Percentiles rank a stretch among this genome's conserved stretches.
Evolutionary conservation across 2,797 vertebrate species (phyloP).

Genomic region (Sparidentex hasta): DNA sequence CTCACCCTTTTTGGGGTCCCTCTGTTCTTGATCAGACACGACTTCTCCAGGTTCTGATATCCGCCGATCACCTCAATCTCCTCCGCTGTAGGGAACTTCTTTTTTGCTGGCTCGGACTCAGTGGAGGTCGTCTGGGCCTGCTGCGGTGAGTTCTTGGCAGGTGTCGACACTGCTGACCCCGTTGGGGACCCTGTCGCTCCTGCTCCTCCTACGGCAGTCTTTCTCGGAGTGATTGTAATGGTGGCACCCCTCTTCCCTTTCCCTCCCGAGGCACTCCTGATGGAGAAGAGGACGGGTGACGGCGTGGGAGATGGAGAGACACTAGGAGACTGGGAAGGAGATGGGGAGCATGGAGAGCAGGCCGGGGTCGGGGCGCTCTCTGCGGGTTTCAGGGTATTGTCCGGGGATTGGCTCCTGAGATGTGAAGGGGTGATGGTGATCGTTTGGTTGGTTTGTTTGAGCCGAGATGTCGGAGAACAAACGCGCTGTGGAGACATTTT

Average conservation of each 20-base stretch:
- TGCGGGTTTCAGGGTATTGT: conserved; percentile 59
- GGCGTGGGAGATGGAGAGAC: conserved; percentile 65
- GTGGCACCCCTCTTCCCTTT: conserved; percentile 89
- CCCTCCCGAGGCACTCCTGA: conserved; percentile 81
- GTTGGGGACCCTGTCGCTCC: conserved; percentile 13
- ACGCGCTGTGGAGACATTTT: conserved; percentile 39
- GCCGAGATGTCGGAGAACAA: conserved; percentile 52
- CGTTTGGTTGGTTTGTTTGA: conserved; percentile 62
- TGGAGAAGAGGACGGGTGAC: conserved; percentile 75
- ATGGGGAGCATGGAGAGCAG: conserved; percentile 66
- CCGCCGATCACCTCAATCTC: conserved; percentile 95
- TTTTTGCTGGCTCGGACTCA: conserved; percentile 78
- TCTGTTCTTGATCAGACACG: conserved; percentile 90
- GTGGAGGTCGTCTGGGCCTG: conserved; percentile 39
- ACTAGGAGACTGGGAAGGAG: conserved; percentile 71
- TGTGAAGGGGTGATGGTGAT: conserved; percentile 52
- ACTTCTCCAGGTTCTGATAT: conserved; percentile 90
- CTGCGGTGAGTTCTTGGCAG: conserved; percentile 48
- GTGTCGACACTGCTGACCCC: not conserved
- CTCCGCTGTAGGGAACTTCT: conserved; percentile 91
- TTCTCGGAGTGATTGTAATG: conserved; percentile 90
- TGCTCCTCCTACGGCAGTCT: conserved; percentile 29
- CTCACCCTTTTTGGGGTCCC: conserved; percentile 89
- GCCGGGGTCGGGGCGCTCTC: conserved; percentile 59
- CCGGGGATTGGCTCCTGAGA: conserved; percentile 67